Percentiles rank a stretch among this genome's conserved stretches.
These are phyloP conservation scores for Dolichomitus sp. DNA, from an alignment of 2,888 invertebrate genomes.

Conservation along the genomic window DNA sequence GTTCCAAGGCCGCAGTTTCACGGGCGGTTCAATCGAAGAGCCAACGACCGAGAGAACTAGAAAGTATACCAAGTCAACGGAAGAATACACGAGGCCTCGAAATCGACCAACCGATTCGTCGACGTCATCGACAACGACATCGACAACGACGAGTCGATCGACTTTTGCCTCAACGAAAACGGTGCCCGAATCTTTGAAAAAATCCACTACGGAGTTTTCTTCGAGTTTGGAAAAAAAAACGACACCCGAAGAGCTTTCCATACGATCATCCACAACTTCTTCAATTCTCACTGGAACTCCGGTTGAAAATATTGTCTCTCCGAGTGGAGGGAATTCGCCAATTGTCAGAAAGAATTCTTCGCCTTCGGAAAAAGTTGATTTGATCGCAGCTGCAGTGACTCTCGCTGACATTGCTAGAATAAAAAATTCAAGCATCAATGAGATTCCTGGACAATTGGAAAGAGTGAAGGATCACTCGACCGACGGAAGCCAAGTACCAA, in stretches of 20 bases:
- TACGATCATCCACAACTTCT: conserved; percentile 49
- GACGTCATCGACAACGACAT: conserved; percentile 14
- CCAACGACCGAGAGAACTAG: conserved; percentile 65
- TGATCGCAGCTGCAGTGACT: conserved; percentile 66
- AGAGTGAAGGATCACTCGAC: conserved; percentile 69
- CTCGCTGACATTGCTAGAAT: conserved; percentile 77
- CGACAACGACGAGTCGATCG: conserved; percentile 36
- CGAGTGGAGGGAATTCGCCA: neutral
- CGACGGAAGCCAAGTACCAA: conserved; percentile 38
- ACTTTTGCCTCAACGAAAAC: conserved; percentile 44
- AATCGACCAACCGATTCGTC: conserved; percentile 41
- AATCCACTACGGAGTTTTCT: conserved; percentile 26
- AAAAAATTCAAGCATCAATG: conserved; percentile 82
- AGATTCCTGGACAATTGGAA: conserved; percentile 77
- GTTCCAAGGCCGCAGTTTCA: conserved; percentile 72
- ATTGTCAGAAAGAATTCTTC: conserved; percentile 12
- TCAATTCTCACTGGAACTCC: conserved; percentile 20
- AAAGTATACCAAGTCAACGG: conserved; percentile 51
- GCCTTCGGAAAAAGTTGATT: conserved; percentile 45
- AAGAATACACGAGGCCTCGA: conserved; percentile 59
- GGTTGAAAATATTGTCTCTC: conserved; percentile 18
- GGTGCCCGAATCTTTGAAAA: conserved; percentile 56
- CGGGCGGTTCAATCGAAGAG: conserved; percentile 72
- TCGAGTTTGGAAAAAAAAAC: conserved; percentile 64
- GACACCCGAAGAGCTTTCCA: conserved; percentile 26